These are phyloP conservation scores for Malurus alboscapulatus DNA, from an alignment of 2,113 vertebrate species.

Conservation along the genomic window DNA sequence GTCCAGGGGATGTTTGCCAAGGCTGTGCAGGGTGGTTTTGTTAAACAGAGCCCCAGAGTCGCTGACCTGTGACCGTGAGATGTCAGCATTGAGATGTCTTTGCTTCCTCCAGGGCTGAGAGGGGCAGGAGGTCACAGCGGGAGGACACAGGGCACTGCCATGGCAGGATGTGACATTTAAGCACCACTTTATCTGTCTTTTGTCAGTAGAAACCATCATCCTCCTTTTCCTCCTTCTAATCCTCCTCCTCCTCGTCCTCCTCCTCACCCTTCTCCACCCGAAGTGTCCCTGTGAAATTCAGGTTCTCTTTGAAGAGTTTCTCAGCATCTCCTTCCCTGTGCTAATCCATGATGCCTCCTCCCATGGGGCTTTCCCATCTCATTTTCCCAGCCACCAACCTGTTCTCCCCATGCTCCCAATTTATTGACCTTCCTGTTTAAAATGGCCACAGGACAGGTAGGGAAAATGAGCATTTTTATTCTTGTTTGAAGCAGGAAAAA, in stretches of 20 bases:
- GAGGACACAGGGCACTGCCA: neutral
- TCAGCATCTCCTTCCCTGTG: neutral
- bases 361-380: neutral
- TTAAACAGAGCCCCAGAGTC: neutral
- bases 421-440: neutral
- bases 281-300: neutral
- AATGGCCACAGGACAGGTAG: neutral
- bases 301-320: neutral
- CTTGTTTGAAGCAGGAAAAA: neutral
- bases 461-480: neutral
- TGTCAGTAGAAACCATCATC: neutral
- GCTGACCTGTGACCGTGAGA: neutral
- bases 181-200: neutral
- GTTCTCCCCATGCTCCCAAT: neutral
- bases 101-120: neutral
- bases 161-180: neutral
- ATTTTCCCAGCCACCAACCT: neutral
- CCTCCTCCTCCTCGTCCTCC: neutral
- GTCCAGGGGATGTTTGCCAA: neutral
- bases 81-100: accelerated
- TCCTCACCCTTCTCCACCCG: neutral
- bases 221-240: neutral
- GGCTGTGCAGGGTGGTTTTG: neutral
- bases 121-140: accelerated
- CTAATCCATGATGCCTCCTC: neutral